A percentile compares a stretch with the other conserved stretches of the same genome.
phyloP scores from a whole-genome alignment of 1,140 invertebrate genomes.

The Drosophila ananassae region DNA sequence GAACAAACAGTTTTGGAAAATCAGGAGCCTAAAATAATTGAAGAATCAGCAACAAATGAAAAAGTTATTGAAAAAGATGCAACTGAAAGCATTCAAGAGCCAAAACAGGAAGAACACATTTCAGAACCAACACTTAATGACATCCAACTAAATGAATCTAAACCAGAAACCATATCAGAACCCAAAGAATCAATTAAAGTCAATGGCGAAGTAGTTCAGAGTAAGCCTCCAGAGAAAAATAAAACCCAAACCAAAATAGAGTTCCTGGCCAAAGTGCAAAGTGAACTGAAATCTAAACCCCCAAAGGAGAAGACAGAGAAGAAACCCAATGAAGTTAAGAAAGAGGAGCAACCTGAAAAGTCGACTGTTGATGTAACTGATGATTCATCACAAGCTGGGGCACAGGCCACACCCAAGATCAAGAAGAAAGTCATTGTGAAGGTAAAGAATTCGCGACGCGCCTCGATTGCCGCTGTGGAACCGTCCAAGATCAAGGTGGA shows the following conservation, averaged over 20 bases:
- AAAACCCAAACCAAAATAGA: conserved; percentile 55
- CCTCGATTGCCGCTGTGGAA: conserved; percentile 77
- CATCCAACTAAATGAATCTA: background rate
- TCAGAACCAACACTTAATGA: background rate
- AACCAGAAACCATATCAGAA: too few relatives aligned
- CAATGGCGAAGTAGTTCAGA: conserved; percentile 14
- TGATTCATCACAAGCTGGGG: conserved; percentile 9
- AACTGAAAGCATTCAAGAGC: conserved; percentile 1
- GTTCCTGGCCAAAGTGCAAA: conserved; percentile 70
- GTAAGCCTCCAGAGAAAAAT: conserved; percentile 19
- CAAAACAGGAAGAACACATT: background rate
- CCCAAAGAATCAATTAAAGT: background rate
- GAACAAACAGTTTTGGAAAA: background rate
- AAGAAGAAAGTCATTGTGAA: conserved; percentile 66
- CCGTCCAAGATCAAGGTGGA: conserved; percentile 75
- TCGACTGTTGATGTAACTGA: background rate
- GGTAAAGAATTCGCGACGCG: conserved; percentile 61
- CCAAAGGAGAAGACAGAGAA: conserved; percentile 3
- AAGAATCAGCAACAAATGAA: background rate
- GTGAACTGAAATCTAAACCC: conserved; percentile 58
- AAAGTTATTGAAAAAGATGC: too few relatives aligned
- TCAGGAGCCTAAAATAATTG: background rate
- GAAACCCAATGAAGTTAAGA: conserved; percentile 2
- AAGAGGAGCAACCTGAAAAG: background rate
- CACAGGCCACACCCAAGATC: conserved; percentile 10